Percentiles rank a stretch among this genome's conserved stretches.
Evolutionary conservation across 2,113 vertebrate species (phyloP).

Genomic region (Ageneiosus marmoratus): DNA sequence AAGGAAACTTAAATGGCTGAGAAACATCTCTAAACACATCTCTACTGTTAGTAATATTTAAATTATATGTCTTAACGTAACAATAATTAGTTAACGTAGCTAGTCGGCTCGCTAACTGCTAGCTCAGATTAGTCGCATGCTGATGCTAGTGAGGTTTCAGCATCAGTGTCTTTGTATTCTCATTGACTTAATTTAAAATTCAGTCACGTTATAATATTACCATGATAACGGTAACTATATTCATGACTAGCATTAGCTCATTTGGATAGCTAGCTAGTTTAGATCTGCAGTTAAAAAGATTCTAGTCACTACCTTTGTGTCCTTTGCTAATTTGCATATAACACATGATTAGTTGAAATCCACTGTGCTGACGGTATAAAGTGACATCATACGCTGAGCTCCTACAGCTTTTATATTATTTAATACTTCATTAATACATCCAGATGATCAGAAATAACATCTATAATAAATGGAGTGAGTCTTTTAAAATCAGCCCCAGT

Average conservation of each 20-base stretch:
- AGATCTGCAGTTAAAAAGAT: neutral
- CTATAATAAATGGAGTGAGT: neutral
- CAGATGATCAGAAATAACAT: neutral
- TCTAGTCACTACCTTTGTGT: neutral
- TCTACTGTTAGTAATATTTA: neutral
- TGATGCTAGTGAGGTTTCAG: neutral
- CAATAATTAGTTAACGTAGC: neutral
- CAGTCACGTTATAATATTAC: neutral
- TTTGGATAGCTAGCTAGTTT: neutral
- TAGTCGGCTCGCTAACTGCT: neutral
- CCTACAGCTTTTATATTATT: neutral
- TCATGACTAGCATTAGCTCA: neutral
- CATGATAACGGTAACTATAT: neutral
- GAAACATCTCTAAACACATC: neutral
- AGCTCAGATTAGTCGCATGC: neutral
- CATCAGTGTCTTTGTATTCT: neutral
- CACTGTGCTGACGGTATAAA: neutral
- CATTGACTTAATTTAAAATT: neutral
- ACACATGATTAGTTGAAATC: neutral
- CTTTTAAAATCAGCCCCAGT: neutral
- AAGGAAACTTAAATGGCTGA: neutral
- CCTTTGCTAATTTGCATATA: neutral
- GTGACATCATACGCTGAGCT: neutral
- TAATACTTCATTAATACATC: neutral
- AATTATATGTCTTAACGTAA: neutral